Evolutionary conservation across 1,140 invertebrate species (phyloP).

Genomic region (Oppia nitens): DNA sequence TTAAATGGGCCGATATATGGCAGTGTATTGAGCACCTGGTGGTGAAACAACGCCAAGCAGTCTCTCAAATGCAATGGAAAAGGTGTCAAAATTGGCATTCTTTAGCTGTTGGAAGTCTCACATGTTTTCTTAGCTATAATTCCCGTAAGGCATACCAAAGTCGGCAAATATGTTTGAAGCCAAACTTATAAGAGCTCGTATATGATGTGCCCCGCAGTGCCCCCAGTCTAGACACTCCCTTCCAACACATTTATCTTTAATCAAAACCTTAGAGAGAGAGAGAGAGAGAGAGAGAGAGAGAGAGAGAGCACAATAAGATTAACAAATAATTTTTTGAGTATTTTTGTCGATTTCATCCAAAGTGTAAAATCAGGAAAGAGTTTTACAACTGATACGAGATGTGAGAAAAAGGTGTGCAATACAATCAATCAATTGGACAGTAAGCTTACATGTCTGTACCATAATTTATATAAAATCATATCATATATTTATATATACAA

Average conservation of each 20-base stretch:
- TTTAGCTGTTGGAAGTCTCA: neutral
- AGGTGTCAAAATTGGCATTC: constrained; percentile 12
- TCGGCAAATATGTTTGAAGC: neutral
- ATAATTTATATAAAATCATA: no score
- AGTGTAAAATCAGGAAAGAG: neutral
- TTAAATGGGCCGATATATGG: neutral
- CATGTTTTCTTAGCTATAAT: neutral
- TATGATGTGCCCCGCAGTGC: neutral
- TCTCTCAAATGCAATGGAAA: constrained; percentile 4
- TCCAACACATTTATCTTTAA: neutral
- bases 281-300: neutral
- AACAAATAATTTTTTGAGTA: neutral
- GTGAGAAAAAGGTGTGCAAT: neutral
- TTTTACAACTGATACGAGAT: neutral
- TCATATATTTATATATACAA: no score
- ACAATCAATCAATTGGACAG: neutral
- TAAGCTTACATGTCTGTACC: neutral
- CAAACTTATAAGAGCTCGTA: neutral
- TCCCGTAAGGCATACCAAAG: neutral
- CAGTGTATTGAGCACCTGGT: neutral
- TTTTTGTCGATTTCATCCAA: neutral
- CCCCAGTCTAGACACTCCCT: neutral
- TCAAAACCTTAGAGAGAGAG: neutral
- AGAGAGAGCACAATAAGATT: neutral
- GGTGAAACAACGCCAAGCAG: constrained; percentile 8